A percentile compares a stretch with the other conserved stretches of the same genome.
phyloP scores from a whole-genome alignment of 2,113 vertebrate species.

The Anguilla rostrata region DNA sequence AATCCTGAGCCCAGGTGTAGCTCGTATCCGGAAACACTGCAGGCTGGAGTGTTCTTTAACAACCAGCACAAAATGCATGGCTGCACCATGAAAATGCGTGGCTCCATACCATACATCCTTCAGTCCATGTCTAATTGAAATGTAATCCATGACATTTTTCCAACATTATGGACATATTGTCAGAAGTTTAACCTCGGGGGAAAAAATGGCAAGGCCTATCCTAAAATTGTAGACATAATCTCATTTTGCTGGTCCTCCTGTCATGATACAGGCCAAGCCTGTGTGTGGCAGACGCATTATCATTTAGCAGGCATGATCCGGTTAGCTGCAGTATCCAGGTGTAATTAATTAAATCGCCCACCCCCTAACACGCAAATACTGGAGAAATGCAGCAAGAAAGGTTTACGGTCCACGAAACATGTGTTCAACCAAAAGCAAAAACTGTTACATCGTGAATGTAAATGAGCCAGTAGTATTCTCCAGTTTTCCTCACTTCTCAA shows the following conservation, averaged over 20 bases:
- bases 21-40: not conserved
- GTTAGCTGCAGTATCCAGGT: too few relatives aligned
- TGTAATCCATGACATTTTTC: not conserved
- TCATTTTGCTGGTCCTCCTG: too few relatives aligned
- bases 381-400: not conserved
- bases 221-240: not conserved
- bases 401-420: not conserved
- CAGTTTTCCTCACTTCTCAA: not conserved
- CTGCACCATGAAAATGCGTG: not conserved
- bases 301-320: too few relatives aligned
- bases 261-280: too few relatives aligned
- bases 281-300: too few relatives aligned
- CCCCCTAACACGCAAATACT: too few relatives aligned
- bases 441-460: not conserved
- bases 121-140: not conserved
- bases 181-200: not conserved
- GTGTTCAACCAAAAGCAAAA: not conserved
- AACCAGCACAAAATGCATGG: too few relatives aligned
- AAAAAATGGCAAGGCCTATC: not conserved
- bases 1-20: not conserved
- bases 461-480: not conserved
- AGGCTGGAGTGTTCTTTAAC: too few relatives aligned
- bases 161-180: not conserved
- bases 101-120: not conserved
- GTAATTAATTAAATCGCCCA: too few relatives aligned